phyloP scores from a whole-genome alignment of 2,113 vertebrate species.

The Mustela lutreola region DNA sequence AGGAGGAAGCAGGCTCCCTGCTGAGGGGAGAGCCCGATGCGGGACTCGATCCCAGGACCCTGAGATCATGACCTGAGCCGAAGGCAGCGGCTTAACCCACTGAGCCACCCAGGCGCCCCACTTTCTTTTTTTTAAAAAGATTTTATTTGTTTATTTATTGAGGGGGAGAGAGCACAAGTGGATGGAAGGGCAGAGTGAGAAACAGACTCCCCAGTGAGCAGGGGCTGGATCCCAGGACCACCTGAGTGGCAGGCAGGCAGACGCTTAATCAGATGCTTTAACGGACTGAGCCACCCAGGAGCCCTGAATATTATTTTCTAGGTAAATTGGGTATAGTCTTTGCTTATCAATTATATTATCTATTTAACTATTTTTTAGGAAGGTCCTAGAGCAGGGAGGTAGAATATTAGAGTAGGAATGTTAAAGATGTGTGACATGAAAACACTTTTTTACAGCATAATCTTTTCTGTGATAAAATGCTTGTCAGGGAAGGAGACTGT shows the following conservation, averaged over 20 bases:
- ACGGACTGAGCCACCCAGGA: background rate
- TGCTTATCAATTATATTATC: background rate
- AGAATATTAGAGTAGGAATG: background rate
- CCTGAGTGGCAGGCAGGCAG: background rate
- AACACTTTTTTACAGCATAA: background rate
- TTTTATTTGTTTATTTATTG: too few relatives aligned
- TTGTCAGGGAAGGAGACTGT: background rate
- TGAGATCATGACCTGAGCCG: too few relatives aligned
- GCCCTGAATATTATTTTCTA: background rate
- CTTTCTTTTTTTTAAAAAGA: too few relatives aligned
- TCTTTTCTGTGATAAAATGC: background rate
- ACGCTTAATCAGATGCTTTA: background rate
- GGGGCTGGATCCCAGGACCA: too few relatives aligned
- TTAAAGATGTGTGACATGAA: background rate
- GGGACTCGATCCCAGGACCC: too few relatives aligned
- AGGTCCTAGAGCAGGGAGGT: background rate
- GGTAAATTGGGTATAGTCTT: background rate
- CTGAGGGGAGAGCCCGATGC: too few relatives aligned
- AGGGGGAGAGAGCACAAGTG: too few relatives aligned
- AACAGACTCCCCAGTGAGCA: too few relatives aligned
- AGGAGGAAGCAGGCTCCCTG: too few relatives aligned
- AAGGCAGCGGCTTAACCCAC: too few relatives aligned
- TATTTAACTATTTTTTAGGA: background rate
- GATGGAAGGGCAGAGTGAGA: too few relatives aligned
- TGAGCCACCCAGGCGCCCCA: too few relatives aligned